Conservation (phyloP, 2,888 invertebrate species). For the Megastigmus dorsalis region DNA sequence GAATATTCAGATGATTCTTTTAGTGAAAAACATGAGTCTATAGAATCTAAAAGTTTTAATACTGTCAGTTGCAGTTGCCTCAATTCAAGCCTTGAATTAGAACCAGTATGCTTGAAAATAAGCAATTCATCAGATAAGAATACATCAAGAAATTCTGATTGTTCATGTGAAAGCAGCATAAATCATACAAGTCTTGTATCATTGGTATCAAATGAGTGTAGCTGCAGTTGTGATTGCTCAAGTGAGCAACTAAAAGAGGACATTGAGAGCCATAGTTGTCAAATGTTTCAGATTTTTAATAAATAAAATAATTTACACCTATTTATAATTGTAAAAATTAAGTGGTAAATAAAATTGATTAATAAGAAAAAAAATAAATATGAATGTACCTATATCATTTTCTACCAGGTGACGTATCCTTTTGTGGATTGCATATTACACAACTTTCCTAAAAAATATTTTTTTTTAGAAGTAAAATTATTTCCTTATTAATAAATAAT, state of each 20-base stretch:
- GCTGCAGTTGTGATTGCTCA: too few relatives aligned
- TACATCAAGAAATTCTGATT: too few relatives aligned
- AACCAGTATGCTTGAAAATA: too few relatives aligned
- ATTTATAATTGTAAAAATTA: neutral
- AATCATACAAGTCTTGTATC: too few relatives aligned
- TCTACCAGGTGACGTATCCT: slow-evolving; percentile 61
- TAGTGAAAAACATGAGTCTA: neutral
- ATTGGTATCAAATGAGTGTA: too few relatives aligned
- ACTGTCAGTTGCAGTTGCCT: too few relatives aligned
- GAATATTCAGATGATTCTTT: neutral
- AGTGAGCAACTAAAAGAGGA: too few relatives aligned
- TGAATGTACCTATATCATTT: slow-evolving; percentile 62
- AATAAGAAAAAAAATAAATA: neutral
- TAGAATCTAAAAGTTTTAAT: neutral
- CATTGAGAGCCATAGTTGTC: too few relatives aligned
- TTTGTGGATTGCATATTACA: slow-evolving; percentile 76
- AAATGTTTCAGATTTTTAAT: neutral
- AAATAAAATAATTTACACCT: neutral
- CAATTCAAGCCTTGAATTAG: too few relatives aligned
- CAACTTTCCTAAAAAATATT: slow-evolving; percentile 75
- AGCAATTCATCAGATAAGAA: too few relatives aligned
- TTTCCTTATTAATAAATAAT: neutral
- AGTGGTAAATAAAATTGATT: neutral
- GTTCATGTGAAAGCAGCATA: too few relatives aligned
- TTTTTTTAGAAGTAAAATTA: neutral